These are phyloP conservation scores for Melanchra persicariae DNA, from an alignment of 2,888 invertebrate genomes.

Conservation along the genomic window DNA sequence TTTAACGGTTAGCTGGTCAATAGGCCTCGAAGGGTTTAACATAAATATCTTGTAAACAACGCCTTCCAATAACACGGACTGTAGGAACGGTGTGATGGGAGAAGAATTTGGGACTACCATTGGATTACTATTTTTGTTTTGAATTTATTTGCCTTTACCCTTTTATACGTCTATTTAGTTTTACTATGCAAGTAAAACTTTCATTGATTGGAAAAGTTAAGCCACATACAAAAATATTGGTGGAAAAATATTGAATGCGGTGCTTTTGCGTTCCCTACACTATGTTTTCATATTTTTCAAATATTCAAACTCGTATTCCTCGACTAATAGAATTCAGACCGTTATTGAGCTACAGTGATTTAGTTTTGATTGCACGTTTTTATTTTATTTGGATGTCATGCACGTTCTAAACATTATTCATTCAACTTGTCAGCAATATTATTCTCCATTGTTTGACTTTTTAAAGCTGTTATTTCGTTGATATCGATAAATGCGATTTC, in stretches of 20 bases:
- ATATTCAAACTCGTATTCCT: constrained; percentile 28
- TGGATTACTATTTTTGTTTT: constrained; percentile 9
- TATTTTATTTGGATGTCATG: constrained; percentile 31
- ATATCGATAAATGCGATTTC: background rate
- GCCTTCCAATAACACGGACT: constrained; percentile 72
- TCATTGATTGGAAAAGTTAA: constrained; percentile 21
- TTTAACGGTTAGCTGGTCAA: constrained; percentile 57
- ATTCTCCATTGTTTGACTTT: background rate
- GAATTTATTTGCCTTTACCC: background rate
- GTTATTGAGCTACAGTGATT: constrained; percentile 41
- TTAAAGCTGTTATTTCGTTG: background rate
- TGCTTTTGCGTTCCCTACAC: constrained; percentile 9
- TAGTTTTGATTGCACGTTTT: constrained; percentile 27
- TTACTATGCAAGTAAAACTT: constrained; percentile 1
- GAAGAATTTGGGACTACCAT: constrained; percentile 26
- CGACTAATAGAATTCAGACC: constrained; percentile 27
- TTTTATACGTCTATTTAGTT: background rate
- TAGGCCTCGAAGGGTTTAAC: constrained; percentile 60
- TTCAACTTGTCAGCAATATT: background rate
- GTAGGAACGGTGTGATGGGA: constrained; percentile 8
- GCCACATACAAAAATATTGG: constrained; percentile 9
- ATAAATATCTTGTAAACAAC: constrained; percentile 76
- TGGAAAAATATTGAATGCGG: constrained; percentile 13
- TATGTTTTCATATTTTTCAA: constrained; percentile 37
- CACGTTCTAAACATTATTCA: constrained; percentile 29